Conservation (phyloP, 2,888 invertebrate species). For the Stenolophus ochropezus region DNA sequence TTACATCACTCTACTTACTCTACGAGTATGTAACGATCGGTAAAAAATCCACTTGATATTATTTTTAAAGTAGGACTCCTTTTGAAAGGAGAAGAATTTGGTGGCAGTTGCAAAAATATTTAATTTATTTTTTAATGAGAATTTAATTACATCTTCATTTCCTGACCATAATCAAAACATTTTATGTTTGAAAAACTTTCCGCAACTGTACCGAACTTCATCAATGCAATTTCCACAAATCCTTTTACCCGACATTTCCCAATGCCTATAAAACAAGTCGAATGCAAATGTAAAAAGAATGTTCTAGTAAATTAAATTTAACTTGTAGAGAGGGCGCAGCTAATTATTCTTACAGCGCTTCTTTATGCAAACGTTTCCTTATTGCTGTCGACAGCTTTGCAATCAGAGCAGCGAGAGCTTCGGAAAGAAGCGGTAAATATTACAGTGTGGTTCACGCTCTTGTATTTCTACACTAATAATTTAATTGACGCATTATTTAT, state of each 20-base stretch:
- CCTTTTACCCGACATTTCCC: slow-evolving; percentile 1
- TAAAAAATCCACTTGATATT: too few relatives aligned
- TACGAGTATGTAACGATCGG: too few relatives aligned
- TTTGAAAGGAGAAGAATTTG: too few relatives aligned
- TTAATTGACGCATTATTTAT: not conserved
- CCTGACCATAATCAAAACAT: not conserved
- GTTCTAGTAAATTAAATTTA: slow-evolving; percentile 39
- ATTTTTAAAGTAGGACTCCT: too few relatives aligned
- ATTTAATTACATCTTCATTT: not conserved
- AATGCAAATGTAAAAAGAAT: slow-evolving; percentile 43
- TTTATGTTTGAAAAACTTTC: not conserved
- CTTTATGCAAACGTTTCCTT: slow-evolving; percentile 39
- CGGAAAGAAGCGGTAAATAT: not conserved
- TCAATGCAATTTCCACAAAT: slow-evolving; percentile 26
- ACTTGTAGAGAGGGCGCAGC: slow-evolving; percentile 26
- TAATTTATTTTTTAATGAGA: not conserved
- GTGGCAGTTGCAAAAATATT: too few relatives aligned
- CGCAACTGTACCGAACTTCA: not conserved
- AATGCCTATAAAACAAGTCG: slow-evolving; percentile 22
- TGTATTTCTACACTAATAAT: not conserved
- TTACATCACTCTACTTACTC: too few relatives aligned
- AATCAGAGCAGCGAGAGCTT: not conserved
- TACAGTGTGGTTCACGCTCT: not conserved
- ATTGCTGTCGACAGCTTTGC: slow-evolving; percentile 24
- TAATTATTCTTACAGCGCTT: slow-evolving; percentile 35